Evolutionary conservation across 2,113 vertebrate species (phyloP).

Genomic region (Ifrita kowaldi): DNA sequence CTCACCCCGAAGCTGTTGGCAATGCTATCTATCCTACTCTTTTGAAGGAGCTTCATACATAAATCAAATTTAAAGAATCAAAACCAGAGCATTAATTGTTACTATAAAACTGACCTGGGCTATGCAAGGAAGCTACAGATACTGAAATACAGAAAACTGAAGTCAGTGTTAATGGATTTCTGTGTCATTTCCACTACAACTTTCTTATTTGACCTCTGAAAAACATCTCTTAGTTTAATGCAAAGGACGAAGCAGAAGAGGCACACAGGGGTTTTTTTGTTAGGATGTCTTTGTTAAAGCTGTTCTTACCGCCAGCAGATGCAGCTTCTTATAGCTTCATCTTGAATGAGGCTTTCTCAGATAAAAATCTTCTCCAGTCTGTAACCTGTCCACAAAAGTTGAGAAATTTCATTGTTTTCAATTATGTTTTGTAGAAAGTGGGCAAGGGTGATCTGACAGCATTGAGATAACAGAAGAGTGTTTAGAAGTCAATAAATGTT

Average conservation of each 20-base stretch:
- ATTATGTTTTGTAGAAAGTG: not conserved
- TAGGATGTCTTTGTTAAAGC: not conserved
- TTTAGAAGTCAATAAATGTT: conserved; percentile 41
- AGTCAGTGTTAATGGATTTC: not conserved
- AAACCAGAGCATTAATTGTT: not conserved
- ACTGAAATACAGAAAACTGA: not conserved
- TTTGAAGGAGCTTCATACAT: not conserved
- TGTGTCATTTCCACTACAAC: not conserved
- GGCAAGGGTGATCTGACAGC: conserved; percentile 3
- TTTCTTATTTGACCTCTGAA: not conserved
- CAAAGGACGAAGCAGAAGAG: not conserved
- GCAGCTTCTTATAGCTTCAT: not conserved
- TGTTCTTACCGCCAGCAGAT: not conserved
- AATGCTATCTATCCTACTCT: not conserved
- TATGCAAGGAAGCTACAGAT: not conserved
- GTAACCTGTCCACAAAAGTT: not conserved
- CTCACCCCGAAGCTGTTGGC: not conserved
- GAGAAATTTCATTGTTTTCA: conserved; percentile 37
- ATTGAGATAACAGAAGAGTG: not conserved
- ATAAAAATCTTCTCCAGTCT: conserved; percentile 3
- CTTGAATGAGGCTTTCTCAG: not conserved
- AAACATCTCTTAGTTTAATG: not conserved
- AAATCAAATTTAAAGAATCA: conserved; percentile 2
- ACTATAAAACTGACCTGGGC: not conserved
- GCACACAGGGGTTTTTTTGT: not conserved